Conservation (phyloP, 2,797 vertebrate genomes). For the Argentina silus region DNA sequence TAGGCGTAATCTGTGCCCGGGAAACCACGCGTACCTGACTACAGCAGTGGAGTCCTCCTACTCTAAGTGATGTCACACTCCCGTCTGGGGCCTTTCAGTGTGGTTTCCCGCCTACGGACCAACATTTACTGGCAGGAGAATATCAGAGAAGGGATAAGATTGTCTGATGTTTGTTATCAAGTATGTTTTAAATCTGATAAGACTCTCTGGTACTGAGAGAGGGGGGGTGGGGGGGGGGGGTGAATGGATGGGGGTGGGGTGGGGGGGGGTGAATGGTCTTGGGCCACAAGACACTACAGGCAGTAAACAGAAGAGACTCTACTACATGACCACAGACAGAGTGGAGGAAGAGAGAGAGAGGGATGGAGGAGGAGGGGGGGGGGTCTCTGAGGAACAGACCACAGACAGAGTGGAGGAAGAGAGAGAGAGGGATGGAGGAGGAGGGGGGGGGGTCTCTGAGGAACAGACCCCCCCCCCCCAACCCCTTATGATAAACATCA, state of each 20-base stretch:
- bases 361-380: constrained; percentile 28
- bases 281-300: constrained; percentile 24
- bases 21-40: too few species aligned
- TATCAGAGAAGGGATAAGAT: constrained; percentile 8
- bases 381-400: constrained; percentile 52
- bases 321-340: constrained; percentile 14
- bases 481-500: constrained; percentile 67
- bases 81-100: neutral
- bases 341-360: neutral
- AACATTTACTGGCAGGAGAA: neutral
- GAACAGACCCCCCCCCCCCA: constrained; percentile 52
- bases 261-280: constrained; percentile 26
- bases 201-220: neutral
- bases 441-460: too few species aligned
- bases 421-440: constrained; percentile 55
- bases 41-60: too few species aligned
- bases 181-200: constrained; percentile 31
- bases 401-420: constrained; percentile 52
- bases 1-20: too few species aligned
- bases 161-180: constrained; percentile 11
- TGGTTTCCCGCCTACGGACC: constrained; percentile 50
- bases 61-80: neutral
- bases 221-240: constrained; percentile 14
- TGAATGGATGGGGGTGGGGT: neutral
- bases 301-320: too few species aligned